A percentile compares a stretch with the other conserved stretches of the same genome.
Conservation (phyloP, 2,113 vertebrate species). For the Lucifuga dentata region DNA sequence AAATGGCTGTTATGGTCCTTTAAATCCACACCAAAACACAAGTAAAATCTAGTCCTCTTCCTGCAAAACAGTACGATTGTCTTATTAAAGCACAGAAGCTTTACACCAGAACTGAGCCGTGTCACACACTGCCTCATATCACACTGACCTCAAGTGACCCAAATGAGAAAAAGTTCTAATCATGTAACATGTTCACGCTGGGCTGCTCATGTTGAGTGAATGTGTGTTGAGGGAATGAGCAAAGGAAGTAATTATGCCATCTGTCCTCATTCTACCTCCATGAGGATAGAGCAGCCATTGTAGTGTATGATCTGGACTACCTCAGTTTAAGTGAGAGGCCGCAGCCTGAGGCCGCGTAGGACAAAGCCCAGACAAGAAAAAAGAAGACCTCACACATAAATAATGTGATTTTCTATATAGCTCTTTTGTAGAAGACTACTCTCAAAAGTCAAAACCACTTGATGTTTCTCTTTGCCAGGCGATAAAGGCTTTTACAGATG, state of each 20-base stretch:
- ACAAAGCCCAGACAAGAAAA: slow-evolving; percentile 1
- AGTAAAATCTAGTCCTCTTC: slow-evolving; percentile 18
- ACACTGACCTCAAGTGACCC: slow-evolving; percentile 8
- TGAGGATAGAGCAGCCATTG: slow-evolving; percentile 57
- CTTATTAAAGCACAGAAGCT: background rate
- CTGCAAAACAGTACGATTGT: too few relatives aligned
- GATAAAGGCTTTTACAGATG: slow-evolving; percentile 52
- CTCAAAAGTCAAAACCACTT: slow-evolving; percentile 17
- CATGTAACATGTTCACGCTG: background rate
- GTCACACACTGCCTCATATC: slow-evolving; percentile 5
- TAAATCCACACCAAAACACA: slow-evolving; percentile 22
- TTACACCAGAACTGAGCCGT: slow-evolving; percentile 11
- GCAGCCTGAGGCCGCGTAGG: slow-evolving; percentile 22
- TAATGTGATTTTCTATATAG: slow-evolving; percentile 9
- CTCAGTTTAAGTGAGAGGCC: slow-evolving; percentile 24
- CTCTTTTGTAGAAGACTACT: slow-evolving; percentile 14
- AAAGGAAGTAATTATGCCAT: slow-evolving; percentile 53
- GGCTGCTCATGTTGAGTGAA: slow-evolving; percentile 3
- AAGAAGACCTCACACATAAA: slow-evolving; percentile 4
- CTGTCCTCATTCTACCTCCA: slow-evolving; percentile 39
- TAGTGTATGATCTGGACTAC: slow-evolving; percentile 13
- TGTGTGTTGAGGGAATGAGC: slow-evolving; percentile 8
- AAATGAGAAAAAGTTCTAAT: slow-evolving; percentile 11
- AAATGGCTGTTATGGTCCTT: too few relatives aligned
- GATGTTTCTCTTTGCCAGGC: slow-evolving; percentile 31